Evolutionary conservation across 2,113 vertebrate genomes (phyloP).

Genomic region (Hassar affinis): DNA sequence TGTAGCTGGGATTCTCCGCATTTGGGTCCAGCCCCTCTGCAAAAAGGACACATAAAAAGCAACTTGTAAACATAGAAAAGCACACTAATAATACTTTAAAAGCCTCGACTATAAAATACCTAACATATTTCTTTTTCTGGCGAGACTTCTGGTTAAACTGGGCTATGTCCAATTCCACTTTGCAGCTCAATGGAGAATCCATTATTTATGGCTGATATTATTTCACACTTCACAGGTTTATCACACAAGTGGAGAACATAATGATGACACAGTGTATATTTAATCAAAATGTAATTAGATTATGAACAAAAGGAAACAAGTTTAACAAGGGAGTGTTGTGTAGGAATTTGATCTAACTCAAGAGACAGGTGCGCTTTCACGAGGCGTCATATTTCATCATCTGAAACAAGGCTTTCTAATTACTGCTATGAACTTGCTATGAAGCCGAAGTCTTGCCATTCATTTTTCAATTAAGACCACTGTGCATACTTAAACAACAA

Average conservation of each 20-base stretch:
- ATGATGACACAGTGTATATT: constrained; percentile 26
- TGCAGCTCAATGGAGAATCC: constrained; percentile 15
- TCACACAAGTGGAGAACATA: constrained; percentile 22
- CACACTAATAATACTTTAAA: neutral
- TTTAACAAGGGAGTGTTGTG: constrained; percentile 16
- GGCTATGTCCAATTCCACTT: constrained; percentile 27
- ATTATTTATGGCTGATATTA: constrained; percentile 32
- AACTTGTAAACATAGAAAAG: constrained; percentile 13
- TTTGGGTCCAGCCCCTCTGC: constrained; percentile 79
- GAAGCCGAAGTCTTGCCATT: constrained; percentile 61
- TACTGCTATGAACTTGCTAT: constrained; percentile 57
- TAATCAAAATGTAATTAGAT: constrained; percentile 21
- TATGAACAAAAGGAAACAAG: constrained; percentile 40
- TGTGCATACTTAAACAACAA: constrained; percentile 48
- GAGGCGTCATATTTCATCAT: constrained; percentile 63
- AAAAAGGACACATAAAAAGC: constrained; percentile 30
- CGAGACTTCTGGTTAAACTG: constrained; percentile 12
- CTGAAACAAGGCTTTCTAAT: constrained; percentile 65
- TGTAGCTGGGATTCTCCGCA: constrained; percentile 81
- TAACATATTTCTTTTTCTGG: neutral
- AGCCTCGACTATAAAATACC: neutral
- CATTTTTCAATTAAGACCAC: constrained; percentile 58
- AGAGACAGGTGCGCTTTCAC: constrained; percentile 42
- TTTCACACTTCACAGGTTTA: constrained; percentile 28
- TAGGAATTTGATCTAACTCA: constrained; percentile 30